Evolutionary conservation across 2,888 invertebrate species (phyloP).

Genomic region (Acronicta leporina): DNA sequence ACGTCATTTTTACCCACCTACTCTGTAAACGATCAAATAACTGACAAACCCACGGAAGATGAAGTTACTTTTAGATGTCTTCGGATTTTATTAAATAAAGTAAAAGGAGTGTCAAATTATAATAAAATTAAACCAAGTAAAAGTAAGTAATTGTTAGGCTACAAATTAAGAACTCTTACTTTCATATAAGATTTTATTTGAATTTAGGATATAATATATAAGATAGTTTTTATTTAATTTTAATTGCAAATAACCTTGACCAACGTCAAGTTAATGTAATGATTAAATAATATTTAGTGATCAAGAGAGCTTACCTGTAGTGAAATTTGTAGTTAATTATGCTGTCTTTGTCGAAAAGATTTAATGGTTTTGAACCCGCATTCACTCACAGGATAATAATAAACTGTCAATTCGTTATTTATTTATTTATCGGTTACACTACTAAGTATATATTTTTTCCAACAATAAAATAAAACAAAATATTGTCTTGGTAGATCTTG

Average conservation of each 20-base stretch:
- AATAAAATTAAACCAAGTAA: constrained; percentile 1
- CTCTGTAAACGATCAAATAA: too few relatives aligned
- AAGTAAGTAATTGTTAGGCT: neutral
- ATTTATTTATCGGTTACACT: neutral
- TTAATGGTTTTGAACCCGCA: too few relatives aligned
- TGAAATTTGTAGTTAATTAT: too few relatives aligned
- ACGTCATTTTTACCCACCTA: too few relatives aligned
- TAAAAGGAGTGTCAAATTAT: constrained; percentile 2
- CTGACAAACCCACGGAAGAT: too few relatives aligned
- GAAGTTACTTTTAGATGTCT: neutral
- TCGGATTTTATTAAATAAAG: constrained; percentile 1
- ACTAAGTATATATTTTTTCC: neutral
- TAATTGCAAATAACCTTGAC: constrained; percentile 7
- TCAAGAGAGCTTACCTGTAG: too few relatives aligned
- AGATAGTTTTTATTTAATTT: constrained; percentile 1
- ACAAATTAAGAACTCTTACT: constrained; percentile 9
- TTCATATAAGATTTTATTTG: neutral
- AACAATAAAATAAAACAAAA: neutral
- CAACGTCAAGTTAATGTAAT: neutral
- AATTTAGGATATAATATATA: constrained; percentile 3
- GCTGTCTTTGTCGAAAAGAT: too few relatives aligned
- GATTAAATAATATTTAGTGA: neutral
- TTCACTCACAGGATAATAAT: neutral
- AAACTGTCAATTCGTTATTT: neutral
- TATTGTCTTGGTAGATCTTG: constrained; percentile 3